Conservation (phyloP, 2,797 vertebrate genomes). For the Phyllotis vaccarum region DNA sequence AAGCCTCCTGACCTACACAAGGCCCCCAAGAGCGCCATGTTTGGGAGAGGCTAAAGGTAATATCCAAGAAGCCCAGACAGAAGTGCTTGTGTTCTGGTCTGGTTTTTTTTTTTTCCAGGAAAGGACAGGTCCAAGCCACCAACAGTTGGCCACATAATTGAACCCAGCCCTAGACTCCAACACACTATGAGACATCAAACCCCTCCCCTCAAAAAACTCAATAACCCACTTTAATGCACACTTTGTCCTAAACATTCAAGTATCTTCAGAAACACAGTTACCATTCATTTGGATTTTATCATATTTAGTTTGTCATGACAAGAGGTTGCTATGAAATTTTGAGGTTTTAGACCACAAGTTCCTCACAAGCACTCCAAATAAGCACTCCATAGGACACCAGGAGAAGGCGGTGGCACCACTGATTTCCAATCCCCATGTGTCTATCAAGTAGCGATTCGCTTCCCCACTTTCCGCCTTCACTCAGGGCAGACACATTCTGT, state of each 20-base stretch:
- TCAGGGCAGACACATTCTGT: background rate
- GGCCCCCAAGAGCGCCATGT: background rate
- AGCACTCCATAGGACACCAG: background rate
- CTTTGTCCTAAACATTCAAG: background rate
- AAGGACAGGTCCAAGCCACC: background rate
- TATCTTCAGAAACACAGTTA: background rate
- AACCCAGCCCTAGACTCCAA: background rate
- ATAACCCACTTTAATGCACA: background rate
- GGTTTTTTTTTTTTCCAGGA: background rate
- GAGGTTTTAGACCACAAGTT: slow-evolving; percentile 26
- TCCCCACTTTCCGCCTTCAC: background rate
- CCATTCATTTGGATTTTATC: slow-evolving; percentile 42
- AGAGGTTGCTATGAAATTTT: slow-evolving; percentile 42
- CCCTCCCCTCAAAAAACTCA: background rate
- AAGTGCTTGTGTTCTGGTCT: background rate
- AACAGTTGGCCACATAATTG: background rate
- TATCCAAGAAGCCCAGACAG: background rate
- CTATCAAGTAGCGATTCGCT: background rate
- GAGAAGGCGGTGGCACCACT: background rate
- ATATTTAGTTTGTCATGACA: slow-evolving; percentile 1
- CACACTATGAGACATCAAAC: background rate
- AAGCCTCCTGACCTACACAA: background rate
- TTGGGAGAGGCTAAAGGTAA: background rate
- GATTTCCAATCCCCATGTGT: background rate
- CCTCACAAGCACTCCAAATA: slow-evolving; percentile 35